phyloP scores from a whole-genome alignment of 1,140 invertebrate species.

The Cardiocondyla obscurior region DNA sequence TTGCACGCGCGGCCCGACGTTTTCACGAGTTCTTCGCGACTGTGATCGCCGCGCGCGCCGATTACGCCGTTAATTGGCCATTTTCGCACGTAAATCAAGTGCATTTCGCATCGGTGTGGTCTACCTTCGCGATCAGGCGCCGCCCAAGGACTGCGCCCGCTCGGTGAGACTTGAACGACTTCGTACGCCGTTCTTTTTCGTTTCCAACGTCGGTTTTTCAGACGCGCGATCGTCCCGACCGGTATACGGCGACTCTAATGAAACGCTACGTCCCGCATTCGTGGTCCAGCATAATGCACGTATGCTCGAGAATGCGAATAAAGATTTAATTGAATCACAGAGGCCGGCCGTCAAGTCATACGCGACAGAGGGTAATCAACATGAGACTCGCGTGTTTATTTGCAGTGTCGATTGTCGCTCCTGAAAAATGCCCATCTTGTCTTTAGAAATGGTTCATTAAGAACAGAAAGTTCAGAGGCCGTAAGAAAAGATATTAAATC shows the following conservation, averaged over 20 bases:
- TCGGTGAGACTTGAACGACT: slow-evolving; percentile 60
- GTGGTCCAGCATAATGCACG: not conserved
- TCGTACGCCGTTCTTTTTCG: slow-evolving; percentile 53
- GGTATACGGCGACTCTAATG: slow-evolving; percentile 18
- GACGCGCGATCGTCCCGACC: not conserved
- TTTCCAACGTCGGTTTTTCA: slow-evolving; percentile 38
- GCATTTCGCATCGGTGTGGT: slow-evolving; percentile 56
- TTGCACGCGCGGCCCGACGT: not conserved
- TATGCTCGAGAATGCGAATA: not conserved
- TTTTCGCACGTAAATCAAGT: slow-evolving; percentile 74
- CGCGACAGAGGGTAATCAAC: not conserved
- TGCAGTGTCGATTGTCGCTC: not conserved
- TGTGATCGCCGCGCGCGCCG: slow-evolving; percentile 21
- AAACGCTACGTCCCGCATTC: not conserved
- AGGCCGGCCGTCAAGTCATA: not conserved
- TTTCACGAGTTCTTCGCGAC: slow-evolving; percentile 64
- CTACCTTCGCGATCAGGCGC: slow-evolving; percentile 67
- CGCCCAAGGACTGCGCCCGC: slow-evolving; percentile 66
- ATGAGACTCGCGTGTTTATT: slow-evolving; percentile 1
- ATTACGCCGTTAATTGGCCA: slow-evolving; percentile 74
- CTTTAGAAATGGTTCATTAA: slow-evolving; percentile 11
- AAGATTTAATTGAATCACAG: slow-evolving; percentile 16
- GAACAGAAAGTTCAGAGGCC: not conserved
- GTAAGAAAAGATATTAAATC: slow-evolving; percentile 13
- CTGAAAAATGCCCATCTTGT: slow-evolving; percentile 3